Evolutionary conservation across 1,140 invertebrate species (phyloP), one percentile per base, ranked within the genome.

Genomic region (Bombus waltoni): DNA sequence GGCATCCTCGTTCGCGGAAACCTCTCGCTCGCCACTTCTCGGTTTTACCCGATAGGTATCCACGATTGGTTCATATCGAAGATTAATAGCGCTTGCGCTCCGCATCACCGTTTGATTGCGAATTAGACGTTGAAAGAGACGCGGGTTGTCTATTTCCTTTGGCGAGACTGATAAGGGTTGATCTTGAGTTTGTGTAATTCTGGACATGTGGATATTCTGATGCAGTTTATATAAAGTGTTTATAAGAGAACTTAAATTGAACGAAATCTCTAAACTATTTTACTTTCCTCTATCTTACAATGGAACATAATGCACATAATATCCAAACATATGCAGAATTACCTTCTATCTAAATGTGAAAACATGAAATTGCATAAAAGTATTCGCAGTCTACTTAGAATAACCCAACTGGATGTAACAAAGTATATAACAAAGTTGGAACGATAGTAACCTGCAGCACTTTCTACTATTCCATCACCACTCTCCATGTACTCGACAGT

Each of bases 21-120:
- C 77, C 44, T 68, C 42, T 74, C 75, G 42, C 42, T 1, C 11
- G 65, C 47, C 59, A 53, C 47, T 79, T 62, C 40, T 35, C 74
- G 53, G 13, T 85, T 87, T 85, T 71, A 42, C 35, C 10, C 18
- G 18, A 35, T 32, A 28, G 65, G n/a, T 40, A 38, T 40, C 81
- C 59, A 18, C 35, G 35, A 28, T 28, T 18, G 35, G 35, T 32
- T 40, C 25, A 83, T 44, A 76, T 53, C 35, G 42, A 18, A 4
- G 47, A 68, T 83, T 57, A 22, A 76, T 57, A 47, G 1, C n/a
- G 22, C 8, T 28, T n/a, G 28, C 15, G 35, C 11, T 3, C 22
- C 13, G 35, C 32, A 62, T 65, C 40, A 1, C 3, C n/a, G 25
- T 42, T 47, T 40, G n/a, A n/a, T 82, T 66, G 22, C 32, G 28